A percentile compares a stretch with the other conserved stretches of the same genome.
Evolutionary conservation across 2,888 invertebrate species (phyloP).

Genomic region (Troides helena): DNA sequence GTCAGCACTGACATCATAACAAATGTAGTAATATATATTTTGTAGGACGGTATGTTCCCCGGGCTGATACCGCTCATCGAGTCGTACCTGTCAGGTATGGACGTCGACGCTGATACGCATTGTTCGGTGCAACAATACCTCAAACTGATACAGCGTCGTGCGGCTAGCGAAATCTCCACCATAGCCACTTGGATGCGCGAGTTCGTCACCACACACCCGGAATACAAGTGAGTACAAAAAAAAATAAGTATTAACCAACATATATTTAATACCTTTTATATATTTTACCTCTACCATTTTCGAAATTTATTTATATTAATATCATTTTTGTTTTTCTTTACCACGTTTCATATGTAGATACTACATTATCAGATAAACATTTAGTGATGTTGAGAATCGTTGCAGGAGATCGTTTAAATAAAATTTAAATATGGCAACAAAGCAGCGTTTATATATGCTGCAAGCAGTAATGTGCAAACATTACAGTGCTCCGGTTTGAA

Average conservation of each 20-base stretch:
- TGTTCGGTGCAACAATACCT: constrained; percentile 98
- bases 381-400: too few relatives aligned
- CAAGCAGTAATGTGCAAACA: too few relatives aligned
- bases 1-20: too few relatives aligned
- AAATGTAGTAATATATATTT: not conserved
- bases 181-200: constrained; percentile 97
- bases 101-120: constrained; percentile 98
- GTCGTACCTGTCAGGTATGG: constrained; percentile 96
- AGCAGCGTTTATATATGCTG: too few relatives aligned
- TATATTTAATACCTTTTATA: not conserved
- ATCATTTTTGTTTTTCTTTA: too few relatives aligned
- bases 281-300: too few relatives aligned
- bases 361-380: too few relatives aligned
- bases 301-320: too few relatives aligned
- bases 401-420: too few relatives aligned
- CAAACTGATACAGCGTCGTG: constrained; percentile 92
- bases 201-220: constrained; percentile 92
- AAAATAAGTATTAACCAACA: not conserved
- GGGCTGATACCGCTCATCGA: constrained; percentile 96
- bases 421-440: too few relatives aligned
- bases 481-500: too few relatives aligned
- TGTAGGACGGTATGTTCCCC: constrained; percentile 91
- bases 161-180: constrained; percentile 93
- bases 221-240: constrained; percentile 85
- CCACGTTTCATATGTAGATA: too few relatives aligned